Percentiles rank a stretch among this genome's conserved stretches.
Evolutionary conservation across 2,797 vertebrate genomes (phyloP).

Genomic region (Podarcis siculus): DNA sequence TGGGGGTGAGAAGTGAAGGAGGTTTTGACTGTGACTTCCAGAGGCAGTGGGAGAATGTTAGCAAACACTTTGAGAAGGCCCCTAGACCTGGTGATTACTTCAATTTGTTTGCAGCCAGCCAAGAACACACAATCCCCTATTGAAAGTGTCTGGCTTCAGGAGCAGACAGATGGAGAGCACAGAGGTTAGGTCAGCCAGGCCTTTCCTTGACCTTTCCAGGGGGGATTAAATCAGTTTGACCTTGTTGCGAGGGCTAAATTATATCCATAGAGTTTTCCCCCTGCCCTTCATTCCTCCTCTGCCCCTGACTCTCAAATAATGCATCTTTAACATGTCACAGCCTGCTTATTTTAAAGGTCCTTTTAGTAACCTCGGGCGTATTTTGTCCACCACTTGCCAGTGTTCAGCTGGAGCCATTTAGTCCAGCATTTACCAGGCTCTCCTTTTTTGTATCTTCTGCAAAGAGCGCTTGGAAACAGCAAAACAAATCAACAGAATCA

Average conservation of each 20-base stretch:
- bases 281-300: conserved; percentile 25
- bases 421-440: conserved; percentile 67
- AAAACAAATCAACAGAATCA: conserved; percentile 51
- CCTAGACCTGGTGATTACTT: conserved; percentile 62
- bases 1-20: conserved; percentile 50
- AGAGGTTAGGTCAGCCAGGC: conserved; percentile 75
- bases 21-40: conserved; percentile 34
- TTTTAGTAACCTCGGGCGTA: conserved; percentile 70
- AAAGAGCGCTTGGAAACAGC: conserved; percentile 52
- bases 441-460: conserved; percentile 66
- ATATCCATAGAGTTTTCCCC: conserved; percentile 63
- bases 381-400: conserved; percentile 70
- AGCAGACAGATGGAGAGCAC: conserved; percentile 73
- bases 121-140: conserved; percentile 75
- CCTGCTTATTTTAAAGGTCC: conserved; percentile 69
- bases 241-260: conserved; percentile 73
- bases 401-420: conserved; percentile 71
- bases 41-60: conserved; percentile 45
- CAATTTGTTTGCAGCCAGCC: conserved; percentile 72
- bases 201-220: conserved; percentile 73
- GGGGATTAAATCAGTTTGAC: conserved; percentile 75
- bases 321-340: conserved; percentile 71
- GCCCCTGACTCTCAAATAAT: conserved; percentile 63
- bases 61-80: conserved; percentile 47
- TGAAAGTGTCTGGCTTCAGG: conserved; percentile 73